Evolutionary conservation across 2,113 vertebrate species (phyloP), one percentile per base, ranked within the genome.

Genomic region (Ciconia maguari): DNA sequence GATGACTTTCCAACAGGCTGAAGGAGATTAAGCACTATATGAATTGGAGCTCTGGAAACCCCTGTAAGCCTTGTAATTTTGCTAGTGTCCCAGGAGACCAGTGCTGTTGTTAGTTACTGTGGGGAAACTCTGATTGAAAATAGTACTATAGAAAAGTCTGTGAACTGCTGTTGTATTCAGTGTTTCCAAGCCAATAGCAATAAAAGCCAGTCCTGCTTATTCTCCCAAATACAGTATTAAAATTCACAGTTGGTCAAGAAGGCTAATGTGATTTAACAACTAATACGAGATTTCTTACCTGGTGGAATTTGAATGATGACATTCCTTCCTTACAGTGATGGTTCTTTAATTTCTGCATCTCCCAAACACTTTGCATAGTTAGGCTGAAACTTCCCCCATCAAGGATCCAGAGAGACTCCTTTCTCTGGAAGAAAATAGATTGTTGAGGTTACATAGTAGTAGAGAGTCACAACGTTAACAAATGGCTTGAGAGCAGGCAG

Each of bases 51-150:
- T 90, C 84, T 91, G 82, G 94, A 95, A 96, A 88, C 87, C 84
- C 62, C 82, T 68, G 78, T 88, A 95, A 94, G 74, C 49, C 78
- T 94, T 88, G 75, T 94, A 93, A 96, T 95, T 95, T 94, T 96
- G 74, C 91, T 91, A 8, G 76, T 85, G 85, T 95, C 93, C 93
- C 91, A 60, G 79, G 94, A 95, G 95, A 90, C 84, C 85, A 36
- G 68, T 51, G 70, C 85, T 96, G 96, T 96, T 97, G 87, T 93
- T 96, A 92, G 93, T 96, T 93, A 97, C 93, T 95, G 78, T 77
- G 78, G 46, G 62, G 83, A 95, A 87, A 79, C 83, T 69, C 44
- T 77, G 87, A 19, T 69, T 91, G 87, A 91, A 97, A 96, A 91
- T 93, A 88, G 75, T 88, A 27, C 70, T 81, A 32, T 64, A 81